Evolutionary conservation across 2,113 vertebrate species (phyloP).

Genomic region (Amphilophus citrinellus): DNA sequence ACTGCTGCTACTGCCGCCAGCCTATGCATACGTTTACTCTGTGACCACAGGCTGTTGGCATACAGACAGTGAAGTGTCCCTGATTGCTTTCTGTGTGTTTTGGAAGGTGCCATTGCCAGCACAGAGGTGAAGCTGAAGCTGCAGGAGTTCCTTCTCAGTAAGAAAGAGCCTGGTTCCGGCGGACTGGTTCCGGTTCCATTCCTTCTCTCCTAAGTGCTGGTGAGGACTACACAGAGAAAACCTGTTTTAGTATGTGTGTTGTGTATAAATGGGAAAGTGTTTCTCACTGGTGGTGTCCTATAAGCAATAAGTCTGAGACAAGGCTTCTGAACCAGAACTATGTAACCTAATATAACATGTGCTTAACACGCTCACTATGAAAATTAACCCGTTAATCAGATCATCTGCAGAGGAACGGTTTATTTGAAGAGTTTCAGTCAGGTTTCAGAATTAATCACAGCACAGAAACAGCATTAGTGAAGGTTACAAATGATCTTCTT

Average conservation of each 20-base stretch:
- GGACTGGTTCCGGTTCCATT: conserved; percentile 95
- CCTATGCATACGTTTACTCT: not conserved
- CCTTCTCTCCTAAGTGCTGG: conserved; percentile 95
- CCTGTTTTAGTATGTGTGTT: not conserved
- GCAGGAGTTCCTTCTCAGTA: conserved; percentile 94
- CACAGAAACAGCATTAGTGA: too few species aligned
- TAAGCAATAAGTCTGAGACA: too few species aligned
- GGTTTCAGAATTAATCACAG: too few species aligned
- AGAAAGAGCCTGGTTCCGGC: conserved; percentile 88
- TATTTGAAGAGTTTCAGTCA: too few species aligned
- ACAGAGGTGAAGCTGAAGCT: conserved; percentile 96
- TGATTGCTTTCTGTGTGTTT: conserved; percentile 23
- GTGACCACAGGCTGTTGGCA: not conserved
- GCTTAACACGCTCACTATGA: not conserved
- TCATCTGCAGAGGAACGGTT: too few species aligned
- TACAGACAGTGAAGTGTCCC: not conserved
- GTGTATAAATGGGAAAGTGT: not conserved
- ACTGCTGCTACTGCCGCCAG: not conserved
- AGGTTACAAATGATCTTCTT: too few species aligned
- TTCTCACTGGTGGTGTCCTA: not conserved
- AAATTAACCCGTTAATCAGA: too few species aligned
- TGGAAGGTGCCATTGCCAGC: conserved; percentile 94
- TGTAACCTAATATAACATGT: not conserved
- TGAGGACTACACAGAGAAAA: conserved; percentile 63
- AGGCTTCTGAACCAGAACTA: not conserved